A percentile compares a stretch with the other conserved stretches of the same genome.
Conservation (phyloP, 1,140 invertebrate species). For the Micrasema minimum region DNA sequence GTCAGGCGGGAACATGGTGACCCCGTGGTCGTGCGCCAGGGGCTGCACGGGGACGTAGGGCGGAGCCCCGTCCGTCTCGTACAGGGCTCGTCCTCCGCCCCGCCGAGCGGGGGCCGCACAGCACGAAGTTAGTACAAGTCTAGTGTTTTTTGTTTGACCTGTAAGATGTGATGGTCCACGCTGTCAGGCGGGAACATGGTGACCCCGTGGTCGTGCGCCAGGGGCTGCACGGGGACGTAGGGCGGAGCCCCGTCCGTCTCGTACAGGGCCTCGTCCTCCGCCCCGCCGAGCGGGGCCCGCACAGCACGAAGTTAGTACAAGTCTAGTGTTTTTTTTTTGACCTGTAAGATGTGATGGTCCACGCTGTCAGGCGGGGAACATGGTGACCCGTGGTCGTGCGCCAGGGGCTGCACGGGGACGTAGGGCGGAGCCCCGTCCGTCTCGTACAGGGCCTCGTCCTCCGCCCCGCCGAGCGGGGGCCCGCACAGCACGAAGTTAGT, state of each 20-base stretch:
- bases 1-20: constrained; percentile 83
- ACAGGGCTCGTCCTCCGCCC: too few species aligned
- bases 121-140: not conserved
- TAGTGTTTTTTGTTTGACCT: too few species aligned
- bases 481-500: not conserved
- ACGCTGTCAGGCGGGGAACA: constrained; percentile 79
- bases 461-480: too few species aligned
- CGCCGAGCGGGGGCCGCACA: too few species aligned
- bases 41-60: too few species aligned
- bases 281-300: too few species aligned
- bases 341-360: constrained; percentile 83
- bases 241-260: constrained; percentile 76
- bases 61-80: too few species aligned
- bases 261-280: constrained; percentile 65
- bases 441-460: too few species aligned
- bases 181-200: constrained; percentile 82
- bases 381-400: constrained; percentile 63
- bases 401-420: too few species aligned
- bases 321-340: too few species aligned
- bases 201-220: constrained; percentile 88
- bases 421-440: too few species aligned
- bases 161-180: constrained; percentile 80
- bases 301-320: too few species aligned
- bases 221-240: constrained; percentile 88
- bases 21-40: not conserved